A percentile compares a stretch with the other conserved stretches of the same genome.
These are phyloP conservation scores for Microcebus griseorufus DNA, from an alignment of 2,113 vertebrate species.

Conservation along the genomic window DNA sequence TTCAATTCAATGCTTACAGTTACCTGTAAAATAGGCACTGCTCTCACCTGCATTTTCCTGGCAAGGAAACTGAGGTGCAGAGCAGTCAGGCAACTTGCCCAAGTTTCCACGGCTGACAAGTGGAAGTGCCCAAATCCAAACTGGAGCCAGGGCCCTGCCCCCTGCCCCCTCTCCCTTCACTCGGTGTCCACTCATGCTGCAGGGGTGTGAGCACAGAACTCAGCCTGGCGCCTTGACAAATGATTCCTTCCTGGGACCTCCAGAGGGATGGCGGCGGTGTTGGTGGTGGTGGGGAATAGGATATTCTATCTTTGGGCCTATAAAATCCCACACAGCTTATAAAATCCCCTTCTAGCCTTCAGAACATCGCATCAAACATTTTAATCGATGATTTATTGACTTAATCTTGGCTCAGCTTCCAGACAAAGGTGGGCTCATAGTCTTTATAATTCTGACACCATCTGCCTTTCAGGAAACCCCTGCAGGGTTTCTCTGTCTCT, in stretches of 20 bases:
- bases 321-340: constrained; percentile 63
- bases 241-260: constrained; percentile 4
- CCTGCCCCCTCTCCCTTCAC: neutral
- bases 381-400: constrained; percentile 74
- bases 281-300: neutral
- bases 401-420: constrained; percentile 67
- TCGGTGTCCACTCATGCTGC: neutral
- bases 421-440: constrained; percentile 64
- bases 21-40: neutral
- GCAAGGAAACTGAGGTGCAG: neutral
- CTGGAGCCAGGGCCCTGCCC: neutral
- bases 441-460: constrained; percentile 65
- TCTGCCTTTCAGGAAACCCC: constrained; percentile 58
- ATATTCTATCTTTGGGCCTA: constrained; percentile 2
- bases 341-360: constrained; percentile 69
- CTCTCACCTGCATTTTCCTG: neutral
- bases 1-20: neutral
- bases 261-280: accelerated
- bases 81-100: neutral
- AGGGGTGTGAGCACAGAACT: neutral
- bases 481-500: neutral
- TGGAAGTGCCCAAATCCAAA: neutral
- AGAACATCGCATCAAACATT: constrained; percentile 66
- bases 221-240: neutral
- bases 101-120: neutral